A percentile compares a stretch with the other conserved stretches of the same genome.
phyloP scores from a whole-genome alignment of 2,888 invertebrate species.

The Ryuthela nishihirai region DNA sequence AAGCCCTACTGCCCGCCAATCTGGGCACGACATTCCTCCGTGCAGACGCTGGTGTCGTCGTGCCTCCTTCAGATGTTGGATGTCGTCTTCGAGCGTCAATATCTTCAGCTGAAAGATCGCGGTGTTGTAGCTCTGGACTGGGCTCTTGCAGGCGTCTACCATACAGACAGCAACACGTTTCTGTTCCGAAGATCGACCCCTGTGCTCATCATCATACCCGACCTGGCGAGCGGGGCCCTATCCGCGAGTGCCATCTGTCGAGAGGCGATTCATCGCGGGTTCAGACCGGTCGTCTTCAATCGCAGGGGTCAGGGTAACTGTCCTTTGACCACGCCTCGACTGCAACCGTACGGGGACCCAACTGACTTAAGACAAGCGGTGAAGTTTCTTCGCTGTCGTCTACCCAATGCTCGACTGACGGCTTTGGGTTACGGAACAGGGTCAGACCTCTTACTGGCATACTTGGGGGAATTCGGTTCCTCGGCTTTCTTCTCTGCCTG shows the following conservation, averaged over 20 bases:
- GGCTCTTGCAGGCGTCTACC: conserved; percentile 31
- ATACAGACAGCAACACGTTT: no score
- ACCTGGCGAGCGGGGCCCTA: conserved; percentile 43
- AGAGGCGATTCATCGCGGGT: conserved; percentile 43
- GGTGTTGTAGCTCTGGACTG: conserved; percentile 48
- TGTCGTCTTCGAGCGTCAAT: conserved; percentile 44
- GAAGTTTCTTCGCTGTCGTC: conserved; percentile 44
- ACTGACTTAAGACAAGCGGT: conserved; percentile 47
- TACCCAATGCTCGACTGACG: conserved; percentile 43
- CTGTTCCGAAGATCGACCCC: conserved; percentile 41
- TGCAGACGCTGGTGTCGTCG: conserved; percentile 45
- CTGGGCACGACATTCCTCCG: conserved; percentile 45
- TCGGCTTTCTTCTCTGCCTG: conserved; percentile 45
- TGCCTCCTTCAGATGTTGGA: conserved; percentile 35
- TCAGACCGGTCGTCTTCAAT: conserved; percentile 47
- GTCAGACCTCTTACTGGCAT: conserved; percentile 45
- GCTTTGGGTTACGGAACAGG: conserved; percentile 46
- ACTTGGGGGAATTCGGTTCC: conserved; percentile 48
- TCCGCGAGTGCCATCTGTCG: conserved; percentile 42
- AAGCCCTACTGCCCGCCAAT: conserved; percentile 44
- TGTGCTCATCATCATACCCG: conserved; percentile 45
- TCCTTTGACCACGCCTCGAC: conserved; percentile 45
- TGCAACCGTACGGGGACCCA: conserved; percentile 46
- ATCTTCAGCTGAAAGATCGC: conserved; percentile 46
- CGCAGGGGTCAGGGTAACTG: conserved; percentile 46